phyloP scores from a whole-genome alignment of 2,797 vertebrate genomes.

The Myotis planiceps region DNA sequence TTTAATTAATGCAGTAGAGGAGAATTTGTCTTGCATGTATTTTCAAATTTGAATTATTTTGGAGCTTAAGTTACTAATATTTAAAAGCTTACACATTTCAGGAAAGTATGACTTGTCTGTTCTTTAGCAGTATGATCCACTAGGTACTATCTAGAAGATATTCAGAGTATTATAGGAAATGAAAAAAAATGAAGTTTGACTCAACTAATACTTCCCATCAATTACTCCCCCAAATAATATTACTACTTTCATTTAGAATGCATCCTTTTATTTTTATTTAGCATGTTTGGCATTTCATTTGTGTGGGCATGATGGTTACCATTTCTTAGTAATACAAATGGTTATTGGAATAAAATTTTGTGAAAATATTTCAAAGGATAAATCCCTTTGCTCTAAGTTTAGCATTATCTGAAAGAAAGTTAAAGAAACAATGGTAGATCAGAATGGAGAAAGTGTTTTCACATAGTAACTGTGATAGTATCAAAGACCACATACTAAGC shows the following conservation, averaged over 20 bases:
- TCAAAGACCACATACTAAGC: not conserved
- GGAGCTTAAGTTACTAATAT: not conserved
- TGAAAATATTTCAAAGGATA: not conserved
- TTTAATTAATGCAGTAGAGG: not conserved
- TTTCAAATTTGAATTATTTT: slow-evolving; percentile 17
- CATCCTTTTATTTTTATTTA: not conserved
- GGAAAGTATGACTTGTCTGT: not conserved
- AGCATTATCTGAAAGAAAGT: not conserved
- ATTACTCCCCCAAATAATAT: not conserved
- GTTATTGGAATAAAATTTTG: not conserved
- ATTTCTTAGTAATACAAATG: not conserved
- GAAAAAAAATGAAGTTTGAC: not conserved
- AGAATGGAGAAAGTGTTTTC: not conserved
- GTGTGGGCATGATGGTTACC: not conserved
- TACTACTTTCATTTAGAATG: not conserved
- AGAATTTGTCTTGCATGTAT: not conserved
- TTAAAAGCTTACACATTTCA: not conserved
- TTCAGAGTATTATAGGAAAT: not conserved
- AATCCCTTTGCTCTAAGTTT: not conserved
- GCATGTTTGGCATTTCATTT: not conserved
- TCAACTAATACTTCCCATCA: not conserved
- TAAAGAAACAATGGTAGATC: not conserved
- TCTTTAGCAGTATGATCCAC: not conserved
- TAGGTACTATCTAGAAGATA: not conserved
- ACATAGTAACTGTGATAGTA: not conserved